Evolutionary conservation across 2,888 invertebrate species (phyloP), one percentile per base, ranked within the genome.

Genomic region (Erannis defoliaria): DNA sequence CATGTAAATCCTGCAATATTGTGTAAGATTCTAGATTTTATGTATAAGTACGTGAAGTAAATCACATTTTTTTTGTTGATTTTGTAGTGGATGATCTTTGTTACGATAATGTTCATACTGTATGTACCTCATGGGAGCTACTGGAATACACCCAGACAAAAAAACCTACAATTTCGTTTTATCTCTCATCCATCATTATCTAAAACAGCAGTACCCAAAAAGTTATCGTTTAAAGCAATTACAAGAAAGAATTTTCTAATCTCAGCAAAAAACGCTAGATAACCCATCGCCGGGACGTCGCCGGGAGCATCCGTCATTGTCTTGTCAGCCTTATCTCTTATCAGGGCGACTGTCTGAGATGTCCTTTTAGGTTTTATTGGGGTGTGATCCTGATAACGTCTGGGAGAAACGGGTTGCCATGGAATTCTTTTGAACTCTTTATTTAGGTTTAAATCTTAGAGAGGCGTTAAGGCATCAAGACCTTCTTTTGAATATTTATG

Each of bases 251-350:
- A 55, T 43, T 58, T 58, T 53, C 33, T 59, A 61, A 64, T 64
- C 62, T 55, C 23, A 38, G 37, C 31, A 46, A 53, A 54, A 54
- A 64, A 65, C 31, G 21, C 42, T 62, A 63, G 70, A 73, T 70
- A 69, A 69, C 64, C 62, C 66, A 59, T 54, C 18, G 51, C 9
- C 21, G 71, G 54, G 70, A 68, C 70, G 75, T 71, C 71, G 73
- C 64, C 55, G 38, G 40, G 62, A 70, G 70, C 82, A 85, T 86
- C 74, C 75, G 77, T 84, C 85, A 81, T 76, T 82, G 84, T 84
- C 84, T 77, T 66, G 68, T 67, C 70, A 74, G 68, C 70, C 76
- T 80, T 81, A 81, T 82, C 80, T 69, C 51, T 51, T 66, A 40
- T 46, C 50, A 40, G 48, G 42, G 23, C 21, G 64, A 66, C 37